phyloP scores from a whole-genome alignment of 2,888 invertebrate species.

The Dasypogon diadema region DNA sequence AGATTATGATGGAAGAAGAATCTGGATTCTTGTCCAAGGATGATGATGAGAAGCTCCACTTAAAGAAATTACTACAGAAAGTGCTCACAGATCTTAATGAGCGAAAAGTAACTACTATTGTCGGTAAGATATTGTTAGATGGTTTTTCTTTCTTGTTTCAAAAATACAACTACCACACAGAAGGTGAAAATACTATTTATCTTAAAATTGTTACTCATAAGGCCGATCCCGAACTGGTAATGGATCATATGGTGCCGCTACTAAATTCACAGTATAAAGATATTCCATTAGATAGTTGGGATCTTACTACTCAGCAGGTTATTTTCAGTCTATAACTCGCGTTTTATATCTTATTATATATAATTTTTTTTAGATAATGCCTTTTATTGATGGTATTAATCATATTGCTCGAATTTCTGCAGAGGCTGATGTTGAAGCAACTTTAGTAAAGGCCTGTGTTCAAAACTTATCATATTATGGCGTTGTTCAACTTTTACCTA shows the following conservation, averaged over 20 bases:
- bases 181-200: constrained; percentile 89
- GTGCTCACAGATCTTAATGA: constrained; percentile 86
- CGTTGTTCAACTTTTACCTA: constrained; percentile 80
- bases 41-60: constrained; percentile 74
- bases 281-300: constrained; percentile 84
- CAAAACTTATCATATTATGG: constrained; percentile 89
- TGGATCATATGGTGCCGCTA: constrained; percentile 92
- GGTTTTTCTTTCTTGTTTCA: no score
- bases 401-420: constrained; percentile 91
- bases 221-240: constrained; percentile 83
- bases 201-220: constrained; percentile 87
- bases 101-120: constrained; percentile 81
- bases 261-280: constrained; percentile 76
- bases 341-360: no score
- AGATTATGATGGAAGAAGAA: constrained; percentile 89
- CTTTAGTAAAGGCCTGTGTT: constrained; percentile 92
- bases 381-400: constrained; percentile 92
- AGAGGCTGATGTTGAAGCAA: constrained; percentile 92
- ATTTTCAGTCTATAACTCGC: not conserved
- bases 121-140: no score
- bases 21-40: constrained; percentile 83
- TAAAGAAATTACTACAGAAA: constrained; percentile 82
- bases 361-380: constrained; percentile 69
- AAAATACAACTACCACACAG: no score
- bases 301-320: constrained; percentile 93